phyloP scores from a whole-genome alignment of 2,797 vertebrate genomes.

The Acestrorhynchus altus region DNA sequence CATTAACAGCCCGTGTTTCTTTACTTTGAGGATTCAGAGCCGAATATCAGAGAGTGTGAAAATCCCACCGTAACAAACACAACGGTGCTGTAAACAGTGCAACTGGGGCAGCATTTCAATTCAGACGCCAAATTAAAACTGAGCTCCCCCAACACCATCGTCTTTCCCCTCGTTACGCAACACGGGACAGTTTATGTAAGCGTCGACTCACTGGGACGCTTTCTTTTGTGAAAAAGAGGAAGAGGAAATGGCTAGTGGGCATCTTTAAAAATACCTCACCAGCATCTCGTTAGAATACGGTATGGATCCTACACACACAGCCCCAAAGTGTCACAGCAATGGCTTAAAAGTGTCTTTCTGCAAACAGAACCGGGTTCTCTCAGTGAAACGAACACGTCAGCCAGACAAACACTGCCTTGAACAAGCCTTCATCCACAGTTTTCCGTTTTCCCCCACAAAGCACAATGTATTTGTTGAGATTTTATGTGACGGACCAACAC shows the following conservation, averaged over 20 bases:
- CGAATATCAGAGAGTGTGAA: neutral
- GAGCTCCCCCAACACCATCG: neutral
- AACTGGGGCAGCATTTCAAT: neutral
- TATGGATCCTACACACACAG: slow-evolving; percentile 1
- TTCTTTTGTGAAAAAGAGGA: slow-evolving; percentile 14
- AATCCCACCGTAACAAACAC: slow-evolving; percentile 1
- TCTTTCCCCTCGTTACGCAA: slow-evolving; percentile 16
- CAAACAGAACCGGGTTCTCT: neutral
- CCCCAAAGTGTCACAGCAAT: neutral
- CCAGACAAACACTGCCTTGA: neutral
- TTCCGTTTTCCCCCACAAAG: too few species aligned
- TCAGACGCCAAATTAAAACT: slow-evolving; percentile 11
- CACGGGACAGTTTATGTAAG: slow-evolving; percentile 18
- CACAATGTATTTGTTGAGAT: too few species aligned
- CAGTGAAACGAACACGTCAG: neutral
- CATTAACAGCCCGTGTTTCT: too few species aligned
- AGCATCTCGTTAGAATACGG: neutral
- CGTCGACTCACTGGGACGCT: neutral
- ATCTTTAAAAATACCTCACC: neutral
- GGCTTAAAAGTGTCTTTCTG: neutral
- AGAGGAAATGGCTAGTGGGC: neutral
- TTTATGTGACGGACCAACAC: too few species aligned
- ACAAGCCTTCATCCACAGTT: too few species aligned
- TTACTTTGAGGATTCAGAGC: too few species aligned
- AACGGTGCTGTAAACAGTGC: neutral